Evolutionary conservation across 2,888 invertebrate genomes (phyloP).

Genomic region (Diarsia mendica): DNA sequence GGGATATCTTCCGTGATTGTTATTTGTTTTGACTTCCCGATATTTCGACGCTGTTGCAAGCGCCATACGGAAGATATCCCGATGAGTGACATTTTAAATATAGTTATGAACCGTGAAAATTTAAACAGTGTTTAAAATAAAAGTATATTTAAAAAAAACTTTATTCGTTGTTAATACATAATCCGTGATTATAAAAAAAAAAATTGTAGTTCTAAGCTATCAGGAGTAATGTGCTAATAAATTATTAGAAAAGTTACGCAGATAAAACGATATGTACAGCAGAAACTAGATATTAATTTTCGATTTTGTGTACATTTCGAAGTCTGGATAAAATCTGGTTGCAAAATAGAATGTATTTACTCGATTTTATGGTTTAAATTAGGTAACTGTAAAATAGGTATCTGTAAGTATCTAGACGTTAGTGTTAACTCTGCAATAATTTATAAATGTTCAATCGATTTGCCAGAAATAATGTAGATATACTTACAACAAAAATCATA

Average conservation of each 20-base stretch:
- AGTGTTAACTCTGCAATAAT: constrained; percentile 24
- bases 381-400: constrained; percentile 38
- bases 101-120: no score
- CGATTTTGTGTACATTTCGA: constrained; percentile 43
- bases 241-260: constrained; percentile 14
- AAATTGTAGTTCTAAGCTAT: constrained; percentile 15
- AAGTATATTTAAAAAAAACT: not conserved
- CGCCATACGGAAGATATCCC: no score
- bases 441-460: constrained; percentile 24
- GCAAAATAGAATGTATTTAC: constrained; percentile 35
- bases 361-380: constrained; percentile 20
- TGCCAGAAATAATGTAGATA: constrained; percentile 30
- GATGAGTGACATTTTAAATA: no score
- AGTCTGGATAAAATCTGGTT: constrained; percentile 34
- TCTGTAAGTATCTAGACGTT: constrained; percentile 8
- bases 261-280: constrained; percentile 24
- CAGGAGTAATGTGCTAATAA: constrained; percentile 31
- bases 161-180: not conserved
- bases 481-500: constrained; percentile 14
- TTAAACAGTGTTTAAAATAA: no score
- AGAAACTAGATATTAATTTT: constrained; percentile 41
- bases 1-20: no score
- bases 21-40: no score
- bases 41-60: no score
- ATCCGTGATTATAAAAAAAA: not conserved